phyloP scores from a whole-genome alignment of 2,113 vertebrate genomes.

The Barnardius zonarius region DNA sequence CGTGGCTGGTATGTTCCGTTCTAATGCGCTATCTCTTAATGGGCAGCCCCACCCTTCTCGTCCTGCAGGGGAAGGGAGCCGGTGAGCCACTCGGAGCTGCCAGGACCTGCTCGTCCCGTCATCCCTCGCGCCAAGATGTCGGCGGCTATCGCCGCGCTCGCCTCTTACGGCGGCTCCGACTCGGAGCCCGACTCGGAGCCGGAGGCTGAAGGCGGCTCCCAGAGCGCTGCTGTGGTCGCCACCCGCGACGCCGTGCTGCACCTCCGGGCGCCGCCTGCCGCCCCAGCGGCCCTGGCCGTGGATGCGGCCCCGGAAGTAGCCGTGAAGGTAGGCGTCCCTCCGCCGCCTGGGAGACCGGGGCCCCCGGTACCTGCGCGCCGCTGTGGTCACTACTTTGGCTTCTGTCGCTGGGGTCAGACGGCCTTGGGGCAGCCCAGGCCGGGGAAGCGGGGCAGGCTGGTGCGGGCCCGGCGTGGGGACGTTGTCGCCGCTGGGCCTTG shows the following conservation, averaged over 20 bases:
- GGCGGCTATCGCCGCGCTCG: slow-evolving; percentile 80
- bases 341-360: background rate
- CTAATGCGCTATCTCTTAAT: rapidly evolving
- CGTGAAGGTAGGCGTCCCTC: slow-evolving; percentile 84
- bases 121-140: slow-evolving; percentile 80
- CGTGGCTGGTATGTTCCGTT: rapidly evolving
- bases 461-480: too few species aligned
- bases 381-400: too few species aligned
- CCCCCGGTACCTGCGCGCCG: background rate
- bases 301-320: slow-evolving; percentile 66
- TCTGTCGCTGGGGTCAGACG: background rate
- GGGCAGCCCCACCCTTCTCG: rapidly evolving
- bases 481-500: background rate
- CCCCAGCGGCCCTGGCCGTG: slow-evolving; percentile 41
- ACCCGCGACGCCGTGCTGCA: slow-evolving; percentile 81
- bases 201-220: slow-evolving; percentile 69
- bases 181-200: slow-evolving; percentile 85
- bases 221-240: slow-evolving; percentile 23
- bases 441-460: too few species aligned
- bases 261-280: slow-evolving; percentile 65
- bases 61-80: rapidly evolving
- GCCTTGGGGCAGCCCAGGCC: background rate
- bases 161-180: slow-evolving; percentile 86
- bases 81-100: background rate
- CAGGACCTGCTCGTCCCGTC: slow-evolving; percentile 10